Conservation (phyloP, 2,113 vertebrate species). For the Triplophysa rosa region DNA sequence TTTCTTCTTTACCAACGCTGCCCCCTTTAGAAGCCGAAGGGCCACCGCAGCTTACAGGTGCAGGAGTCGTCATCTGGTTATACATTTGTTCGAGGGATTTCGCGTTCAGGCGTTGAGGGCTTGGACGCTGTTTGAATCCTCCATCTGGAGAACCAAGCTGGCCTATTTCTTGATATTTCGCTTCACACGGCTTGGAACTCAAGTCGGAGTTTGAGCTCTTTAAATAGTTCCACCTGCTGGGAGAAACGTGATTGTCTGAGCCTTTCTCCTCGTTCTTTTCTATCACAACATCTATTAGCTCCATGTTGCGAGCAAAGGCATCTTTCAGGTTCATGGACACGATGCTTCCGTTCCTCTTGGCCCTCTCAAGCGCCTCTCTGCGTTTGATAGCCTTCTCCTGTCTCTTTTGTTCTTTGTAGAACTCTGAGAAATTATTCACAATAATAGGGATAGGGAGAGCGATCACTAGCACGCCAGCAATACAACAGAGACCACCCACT, state of each 20-base stretch:
- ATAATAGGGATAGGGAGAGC: slow-evolving; percentile 98
- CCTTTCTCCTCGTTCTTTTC: slow-evolving; percentile 87
- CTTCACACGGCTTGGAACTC: slow-evolving; percentile 68
- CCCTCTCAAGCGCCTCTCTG: slow-evolving; percentile 93
- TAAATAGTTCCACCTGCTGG: slow-evolving; percentile 89
- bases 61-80: slow-evolving; percentile 80
- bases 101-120: slow-evolving; percentile 71
- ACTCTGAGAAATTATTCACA: slow-evolving; percentile 98
- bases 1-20: slow-evolving; percentile 71
- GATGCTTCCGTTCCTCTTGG: slow-evolving; percentile 95
- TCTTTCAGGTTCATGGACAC: slow-evolving; percentile 97
- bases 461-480: slow-evolving; percentile 95
- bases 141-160: slow-evolving; percentile 83
- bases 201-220: slow-evolving; percentile 80
- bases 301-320: slow-evolving; percentile 92
- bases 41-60: slow-evolving; percentile 66
- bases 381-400: slow-evolving; percentile 98
- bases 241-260: slow-evolving; percentile 86
- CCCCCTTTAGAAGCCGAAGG: slow-evolving; percentile 54
- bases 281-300: slow-evolving; percentile 89
- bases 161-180: slow-evolving; percentile 85
- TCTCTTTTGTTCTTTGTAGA: slow-evolving; percentile 97
- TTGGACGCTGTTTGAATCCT: slow-evolving; percentile 68
- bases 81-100: slow-evolving; percentile 84
- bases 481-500: slow-evolving; percentile 96